Evolutionary conservation across 2,888 invertebrate species (phyloP).

Genomic region (Nysson spinosus): DNA sequence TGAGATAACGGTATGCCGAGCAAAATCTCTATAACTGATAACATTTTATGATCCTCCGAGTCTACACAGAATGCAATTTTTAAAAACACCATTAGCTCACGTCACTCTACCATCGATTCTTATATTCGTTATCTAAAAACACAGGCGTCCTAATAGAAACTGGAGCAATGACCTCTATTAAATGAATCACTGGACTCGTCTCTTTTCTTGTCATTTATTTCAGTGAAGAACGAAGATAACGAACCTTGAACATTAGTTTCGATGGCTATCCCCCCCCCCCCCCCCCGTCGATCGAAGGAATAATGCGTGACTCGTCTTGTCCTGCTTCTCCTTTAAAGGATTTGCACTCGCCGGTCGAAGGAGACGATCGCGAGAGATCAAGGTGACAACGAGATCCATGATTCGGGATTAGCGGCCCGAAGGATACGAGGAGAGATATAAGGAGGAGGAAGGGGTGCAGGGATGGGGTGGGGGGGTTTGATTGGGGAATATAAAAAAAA

Average conservation of each 20-base stretch:
- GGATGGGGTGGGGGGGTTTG: not conserved
- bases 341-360: slow-evolving; percentile 30
- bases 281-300: no score
- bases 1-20: slow-evolving; percentile 43
- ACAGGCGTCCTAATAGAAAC: slow-evolving; percentile 14
- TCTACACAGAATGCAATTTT: slow-evolving; percentile 14
- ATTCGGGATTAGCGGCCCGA: slow-evolving; percentile 60
- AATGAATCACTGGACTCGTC: no score
- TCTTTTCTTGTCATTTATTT: no score
- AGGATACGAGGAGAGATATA: slow-evolving; percentile 33
- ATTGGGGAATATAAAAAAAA: not conserved
- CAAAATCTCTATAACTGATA: slow-evolving; percentile 29
- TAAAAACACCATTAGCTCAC: slow-evolving; percentile 20
- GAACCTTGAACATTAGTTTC: no score
- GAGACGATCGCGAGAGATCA: slow-evolving; percentile 54
- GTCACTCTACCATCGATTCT: slow-evolving; percentile 25
- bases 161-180: no score
- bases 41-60: slow-evolving; percentile 12
- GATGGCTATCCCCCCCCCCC: no score
- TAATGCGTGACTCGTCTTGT: slow-evolving; percentile 15
- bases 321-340: slow-evolving; percentile 59
- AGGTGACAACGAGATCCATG: slow-evolving; percentile 63
- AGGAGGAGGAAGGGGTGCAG: slow-evolving; percentile 12
- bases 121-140: slow-evolving; percentile 19
- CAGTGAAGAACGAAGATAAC: no score